These are phyloP conservation scores for Sinocyclocheilus anshuiensis DNA, from an alignment of 2,113 vertebrate species.

Conservation along the genomic window DNA sequence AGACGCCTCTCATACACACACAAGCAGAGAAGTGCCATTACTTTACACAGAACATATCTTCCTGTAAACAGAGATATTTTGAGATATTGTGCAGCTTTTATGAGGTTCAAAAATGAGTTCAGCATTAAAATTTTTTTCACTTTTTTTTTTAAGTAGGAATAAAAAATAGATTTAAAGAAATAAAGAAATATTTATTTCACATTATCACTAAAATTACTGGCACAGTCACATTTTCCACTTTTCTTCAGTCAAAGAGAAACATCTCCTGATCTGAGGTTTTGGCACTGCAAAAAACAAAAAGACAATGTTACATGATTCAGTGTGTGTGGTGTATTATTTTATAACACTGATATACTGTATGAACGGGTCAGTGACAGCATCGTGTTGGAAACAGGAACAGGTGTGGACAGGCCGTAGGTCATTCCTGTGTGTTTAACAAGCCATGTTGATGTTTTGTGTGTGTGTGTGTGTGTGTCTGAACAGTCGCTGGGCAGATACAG, in stretches of 20 bases:
- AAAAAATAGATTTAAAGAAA: background rate
- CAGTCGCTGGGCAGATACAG: conserved; percentile 33
- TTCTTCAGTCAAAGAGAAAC: background rate
- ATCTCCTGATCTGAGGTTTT: background rate
- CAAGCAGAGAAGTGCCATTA: background rate
- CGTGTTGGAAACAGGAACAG: conserved; percentile 27
- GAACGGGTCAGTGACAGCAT: background rate
- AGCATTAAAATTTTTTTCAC: background rate
- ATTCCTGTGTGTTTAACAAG: conserved; percentile 49
- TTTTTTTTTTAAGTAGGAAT: background rate
- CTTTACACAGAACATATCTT: background rate
- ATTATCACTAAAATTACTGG: background rate
- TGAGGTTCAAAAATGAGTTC: background rate
- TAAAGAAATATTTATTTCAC: background rate
- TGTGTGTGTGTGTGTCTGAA: conserved; percentile 7
- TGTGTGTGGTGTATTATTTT: conserved; percentile 28
- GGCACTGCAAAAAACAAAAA: background rate
- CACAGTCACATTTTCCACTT: background rate
- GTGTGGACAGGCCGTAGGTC: conserved; percentile 24
- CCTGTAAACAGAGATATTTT: background rate
- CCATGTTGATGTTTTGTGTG: background rate
- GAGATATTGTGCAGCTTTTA: background rate
- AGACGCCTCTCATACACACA: background rate
- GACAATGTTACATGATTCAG: background rate
- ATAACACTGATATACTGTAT: background rate